These are phyloP conservation scores for Tetrax tetrax DNA, from an alignment of 2,113 vertebrate species.

Conservation along the genomic window DNA sequence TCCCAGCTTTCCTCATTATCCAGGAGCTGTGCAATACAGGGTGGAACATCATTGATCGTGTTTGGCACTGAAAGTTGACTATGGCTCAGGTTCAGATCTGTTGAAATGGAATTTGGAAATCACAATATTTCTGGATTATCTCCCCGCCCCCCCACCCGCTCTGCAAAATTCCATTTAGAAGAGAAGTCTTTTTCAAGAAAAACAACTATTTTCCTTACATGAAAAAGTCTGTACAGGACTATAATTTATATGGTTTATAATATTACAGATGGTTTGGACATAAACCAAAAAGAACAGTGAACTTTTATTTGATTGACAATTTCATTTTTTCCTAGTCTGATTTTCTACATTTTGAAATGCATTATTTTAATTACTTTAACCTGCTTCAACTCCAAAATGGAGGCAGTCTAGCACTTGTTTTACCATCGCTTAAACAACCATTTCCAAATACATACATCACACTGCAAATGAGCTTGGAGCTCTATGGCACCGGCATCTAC, in stretches of 20 bases:
- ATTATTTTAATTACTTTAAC: not conserved
- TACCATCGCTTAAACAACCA: not conserved
- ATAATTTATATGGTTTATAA: not conserved
- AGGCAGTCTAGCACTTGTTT: not conserved
- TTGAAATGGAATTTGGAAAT: constrained; percentile 47
- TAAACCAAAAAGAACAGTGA: not conserved
- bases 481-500: not conserved
- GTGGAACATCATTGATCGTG: constrained; percentile 87
- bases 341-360: not conserved
- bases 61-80: constrained; percentile 83
- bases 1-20: constrained; percentile 93
- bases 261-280: not conserved
- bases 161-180: not conserved
- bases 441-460: not conserved
- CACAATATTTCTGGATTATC: not conserved
- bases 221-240: not conserved
- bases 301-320: not conserved
- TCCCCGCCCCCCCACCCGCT: too few relatives aligned
- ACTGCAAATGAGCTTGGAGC: not conserved
- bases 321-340: not conserved
- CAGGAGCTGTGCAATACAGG: constrained; percentile 84
- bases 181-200: not conserved
- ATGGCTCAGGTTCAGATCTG: constrained; percentile 86
- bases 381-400: not conserved
- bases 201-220: not conserved